phyloP scores from a whole-genome alignment of 2,888 invertebrate genomes.

The Catonia carolina region DNA sequence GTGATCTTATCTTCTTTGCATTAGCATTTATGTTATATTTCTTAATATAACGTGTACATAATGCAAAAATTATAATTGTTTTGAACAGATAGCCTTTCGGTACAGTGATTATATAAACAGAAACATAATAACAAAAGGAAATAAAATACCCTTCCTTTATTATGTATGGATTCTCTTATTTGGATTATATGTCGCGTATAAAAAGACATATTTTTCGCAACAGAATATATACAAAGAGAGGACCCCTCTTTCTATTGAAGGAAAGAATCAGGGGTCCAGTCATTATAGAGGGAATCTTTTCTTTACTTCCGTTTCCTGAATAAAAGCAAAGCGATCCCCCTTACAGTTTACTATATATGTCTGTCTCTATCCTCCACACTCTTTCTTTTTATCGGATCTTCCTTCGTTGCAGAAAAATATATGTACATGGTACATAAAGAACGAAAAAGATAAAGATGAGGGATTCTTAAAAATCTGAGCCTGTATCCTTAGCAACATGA shows the following conservation, averaged over 20 bases:
- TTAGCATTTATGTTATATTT: too few species aligned
- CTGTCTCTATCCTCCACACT: conserved; percentile 2
- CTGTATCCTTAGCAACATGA: too few species aligned
- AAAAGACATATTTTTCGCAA: conserved; percentile 9
- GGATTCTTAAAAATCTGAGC: too few species aligned
- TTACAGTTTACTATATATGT: neutral
- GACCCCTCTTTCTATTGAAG: neutral
- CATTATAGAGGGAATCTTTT: neutral
- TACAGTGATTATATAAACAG: too few species aligned
- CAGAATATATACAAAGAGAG: neutral
- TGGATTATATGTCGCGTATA: conserved; percentile 9
- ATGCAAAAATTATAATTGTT: too few species aligned
- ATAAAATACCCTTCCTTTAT: neutral
- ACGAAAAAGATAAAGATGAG: too few species aligned
- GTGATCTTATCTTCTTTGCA: too few species aligned
- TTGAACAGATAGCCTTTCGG: too few species aligned
- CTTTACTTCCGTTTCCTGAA: neutral
- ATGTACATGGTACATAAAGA: too few species aligned
- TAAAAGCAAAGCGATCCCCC: neutral
- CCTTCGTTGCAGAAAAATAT: too few species aligned
- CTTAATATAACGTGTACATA: too few species aligned
- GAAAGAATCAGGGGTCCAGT: neutral
- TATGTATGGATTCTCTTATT: conserved; percentile 9
- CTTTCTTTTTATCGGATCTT: neutral
- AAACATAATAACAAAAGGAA: too few species aligned